phyloP scores from a whole-genome alignment of 2,888 invertebrate genomes.

The Mythimna loreyi region DNA sequence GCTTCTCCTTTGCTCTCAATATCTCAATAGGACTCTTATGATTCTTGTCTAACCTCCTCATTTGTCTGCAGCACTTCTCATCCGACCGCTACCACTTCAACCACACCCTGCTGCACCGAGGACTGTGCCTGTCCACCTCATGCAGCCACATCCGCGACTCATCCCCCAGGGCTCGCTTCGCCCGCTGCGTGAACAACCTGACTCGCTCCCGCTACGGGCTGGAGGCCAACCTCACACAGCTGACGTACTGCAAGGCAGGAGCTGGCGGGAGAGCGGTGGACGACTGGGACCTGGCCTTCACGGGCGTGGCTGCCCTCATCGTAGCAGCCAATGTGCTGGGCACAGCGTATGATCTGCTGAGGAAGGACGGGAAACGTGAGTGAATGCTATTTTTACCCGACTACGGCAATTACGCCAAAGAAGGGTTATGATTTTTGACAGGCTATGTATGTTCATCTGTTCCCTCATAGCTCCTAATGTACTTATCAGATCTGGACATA shows the following conservation, averaged over 20 bases:
- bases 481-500: no score
- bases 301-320: slow-evolving; percentile 55
- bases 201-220: slow-evolving; percentile 65
- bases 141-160: slow-evolving; percentile 63
- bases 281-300: slow-evolving; percentile 63
- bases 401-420: no score
- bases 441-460: no score
- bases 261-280: slow-evolving; percentile 33
- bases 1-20: no score
- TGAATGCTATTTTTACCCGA: slow-evolving; percentile 7
- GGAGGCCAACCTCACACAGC: slow-evolving; percentile 63
- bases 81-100: slow-evolving; percentile 73
- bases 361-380: slow-evolving; percentile 65
- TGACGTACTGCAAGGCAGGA: slow-evolving; percentile 68
- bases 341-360: slow-evolving; percentile 71
- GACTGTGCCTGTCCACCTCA: slow-evolving; percentile 72
- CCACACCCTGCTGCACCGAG: slow-evolving; percentile 77
- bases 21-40: no score
- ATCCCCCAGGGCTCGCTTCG: slow-evolving; percentile 63
- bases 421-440: no score
- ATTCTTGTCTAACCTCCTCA: not conserved
- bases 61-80: slow-evolving; percentile 71
- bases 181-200: slow-evolving; percentile 68
- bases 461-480: no score
- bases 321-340: slow-evolving; percentile 71